Percentiles rank a stretch among this genome's conserved stretches.
Evolutionary conservation across 2,888 invertebrate species (phyloP).

Genomic region (Tiliacea aurago): DNA sequence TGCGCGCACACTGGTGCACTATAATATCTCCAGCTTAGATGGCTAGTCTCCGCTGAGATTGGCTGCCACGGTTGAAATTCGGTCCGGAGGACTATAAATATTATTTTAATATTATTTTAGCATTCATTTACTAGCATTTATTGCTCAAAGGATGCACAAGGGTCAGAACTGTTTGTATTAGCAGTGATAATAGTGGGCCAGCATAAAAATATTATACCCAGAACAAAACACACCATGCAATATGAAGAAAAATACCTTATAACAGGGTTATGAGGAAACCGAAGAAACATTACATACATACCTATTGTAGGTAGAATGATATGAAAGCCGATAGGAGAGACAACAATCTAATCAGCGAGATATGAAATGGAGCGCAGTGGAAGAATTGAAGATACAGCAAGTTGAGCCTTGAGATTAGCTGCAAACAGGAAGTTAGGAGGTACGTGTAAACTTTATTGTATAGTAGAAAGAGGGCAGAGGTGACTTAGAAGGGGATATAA

Average conservation of each 20-base stretch:
- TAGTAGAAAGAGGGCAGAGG: neutral
- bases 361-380: constrained; percentile 22
- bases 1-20: too few species aligned
- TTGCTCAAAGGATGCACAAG: too few species aligned
- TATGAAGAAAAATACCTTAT: neutral
- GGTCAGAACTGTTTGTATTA: neutral
- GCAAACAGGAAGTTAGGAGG: constrained; percentile 6
- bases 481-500: too few species aligned
- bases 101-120: too few species aligned
- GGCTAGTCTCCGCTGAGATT: too few species aligned
- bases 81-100: too few species aligned
- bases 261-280: constrained; percentile 22
- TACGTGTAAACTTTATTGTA: constrained; percentile 16
- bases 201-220: neutral
- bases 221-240: neutral
- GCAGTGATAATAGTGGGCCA: neutral
- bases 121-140: too few species aligned
- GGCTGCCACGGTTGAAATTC: too few species aligned
- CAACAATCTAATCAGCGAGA: constrained; percentile 51
- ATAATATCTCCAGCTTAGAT: too few species aligned
- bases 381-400: constrained; percentile 9
- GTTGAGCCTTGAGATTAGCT: constrained; percentile 35
- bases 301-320: neutral
- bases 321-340: constrained; percentile 41
- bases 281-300: constrained; percentile 18